These are phyloP conservation scores for Laupala kohalensis DNA, from an alignment of 1,140 invertebrate species.

Conservation along the genomic window DNA sequence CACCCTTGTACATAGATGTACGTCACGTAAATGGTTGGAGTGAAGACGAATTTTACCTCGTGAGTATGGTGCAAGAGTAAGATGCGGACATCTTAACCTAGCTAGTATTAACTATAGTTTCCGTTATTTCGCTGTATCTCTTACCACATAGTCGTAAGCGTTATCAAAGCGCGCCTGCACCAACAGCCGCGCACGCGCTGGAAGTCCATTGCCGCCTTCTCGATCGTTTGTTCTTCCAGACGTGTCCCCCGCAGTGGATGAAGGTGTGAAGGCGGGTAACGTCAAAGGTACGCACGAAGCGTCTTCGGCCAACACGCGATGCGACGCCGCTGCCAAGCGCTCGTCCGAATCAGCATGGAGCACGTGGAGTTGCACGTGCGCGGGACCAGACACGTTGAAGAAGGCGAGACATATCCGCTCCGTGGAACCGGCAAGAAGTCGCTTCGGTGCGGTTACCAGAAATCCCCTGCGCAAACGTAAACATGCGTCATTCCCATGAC, in stretches of 20 bases:
- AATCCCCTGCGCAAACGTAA: slow-evolving; percentile 27
- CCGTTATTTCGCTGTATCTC: too few species aligned
- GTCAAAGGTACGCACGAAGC: neutral
- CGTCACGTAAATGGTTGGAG: too few species aligned
- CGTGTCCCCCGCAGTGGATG: too few species aligned
- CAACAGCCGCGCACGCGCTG: slow-evolving; percentile 29
- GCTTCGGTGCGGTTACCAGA: slow-evolving; percentile 31
- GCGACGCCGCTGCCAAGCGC: slow-evolving; percentile 23
- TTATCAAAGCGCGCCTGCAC: slow-evolving; percentile 36
- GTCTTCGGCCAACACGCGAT: slow-evolving; percentile 4
- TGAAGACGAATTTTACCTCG: too few species aligned
- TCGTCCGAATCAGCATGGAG: slow-evolving; percentile 19
- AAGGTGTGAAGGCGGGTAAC: neutral
- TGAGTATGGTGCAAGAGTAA: too few species aligned
- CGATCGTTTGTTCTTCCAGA: too few species aligned
- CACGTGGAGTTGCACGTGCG: slow-evolving; percentile 27
- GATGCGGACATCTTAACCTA: too few species aligned
- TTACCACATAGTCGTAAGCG: slow-evolving; percentile 29
- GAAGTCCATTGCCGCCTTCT: slow-evolving; percentile 18
- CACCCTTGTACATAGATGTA: too few species aligned
- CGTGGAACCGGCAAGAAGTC: slow-evolving; percentile 28
- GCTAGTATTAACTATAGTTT: too few species aligned
- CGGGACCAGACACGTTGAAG: slow-evolving; percentile 31
- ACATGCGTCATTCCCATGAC: too few species aligned
- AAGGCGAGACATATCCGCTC: slow-evolving; percentile 31